These are phyloP conservation scores for Nothoprocta perdicaria DNA, from an alignment of 2,113 vertebrate species.

Conservation along the genomic window DNA sequence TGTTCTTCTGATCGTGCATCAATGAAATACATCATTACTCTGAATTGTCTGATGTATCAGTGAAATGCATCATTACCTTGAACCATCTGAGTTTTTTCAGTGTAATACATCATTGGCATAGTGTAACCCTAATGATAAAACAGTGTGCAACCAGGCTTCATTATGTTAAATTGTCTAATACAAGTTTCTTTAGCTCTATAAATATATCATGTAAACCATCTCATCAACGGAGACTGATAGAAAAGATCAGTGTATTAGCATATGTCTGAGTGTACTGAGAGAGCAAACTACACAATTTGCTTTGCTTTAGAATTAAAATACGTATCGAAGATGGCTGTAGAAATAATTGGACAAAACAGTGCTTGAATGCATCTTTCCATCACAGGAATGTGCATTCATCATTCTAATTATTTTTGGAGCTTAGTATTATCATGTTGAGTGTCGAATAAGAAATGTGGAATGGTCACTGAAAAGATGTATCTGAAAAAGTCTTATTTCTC, in stretches of 20 bases:
- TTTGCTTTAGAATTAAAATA: not conserved
- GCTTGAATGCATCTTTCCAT: not conserved
- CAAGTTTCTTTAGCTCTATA: constrained; percentile 23
- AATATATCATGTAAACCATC: constrained; percentile 1
- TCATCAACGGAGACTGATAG: not conserved
- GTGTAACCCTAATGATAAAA: constrained; percentile 16
- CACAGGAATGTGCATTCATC: not conserved
- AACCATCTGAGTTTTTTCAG: constrained; percentile 1
- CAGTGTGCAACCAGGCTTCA: constrained; percentile 8
- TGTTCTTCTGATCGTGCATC: not conserved
- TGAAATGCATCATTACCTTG: constrained; percentile 27
- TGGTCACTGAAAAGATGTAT: not conserved
- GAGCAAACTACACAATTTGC: not conserved
- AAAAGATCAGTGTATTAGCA: not conserved
- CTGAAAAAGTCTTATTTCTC: not conserved
- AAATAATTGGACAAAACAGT: constrained; percentile 17
- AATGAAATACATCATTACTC: constrained; percentile 26
- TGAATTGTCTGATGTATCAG: not conserved
- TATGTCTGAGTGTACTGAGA: not conserved
- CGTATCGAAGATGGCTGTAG: not conserved
- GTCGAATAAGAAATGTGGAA: not conserved
- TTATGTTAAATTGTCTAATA: constrained; percentile 47
- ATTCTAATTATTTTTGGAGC: not conserved
- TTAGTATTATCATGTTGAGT: not conserved
- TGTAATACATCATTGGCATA: not conserved